Evolutionary conservation across 2,113 vertebrate species (phyloP), one percentile per base, ranked within the genome.

Genomic region (Paradoxurus hermaphroditus): DNA sequence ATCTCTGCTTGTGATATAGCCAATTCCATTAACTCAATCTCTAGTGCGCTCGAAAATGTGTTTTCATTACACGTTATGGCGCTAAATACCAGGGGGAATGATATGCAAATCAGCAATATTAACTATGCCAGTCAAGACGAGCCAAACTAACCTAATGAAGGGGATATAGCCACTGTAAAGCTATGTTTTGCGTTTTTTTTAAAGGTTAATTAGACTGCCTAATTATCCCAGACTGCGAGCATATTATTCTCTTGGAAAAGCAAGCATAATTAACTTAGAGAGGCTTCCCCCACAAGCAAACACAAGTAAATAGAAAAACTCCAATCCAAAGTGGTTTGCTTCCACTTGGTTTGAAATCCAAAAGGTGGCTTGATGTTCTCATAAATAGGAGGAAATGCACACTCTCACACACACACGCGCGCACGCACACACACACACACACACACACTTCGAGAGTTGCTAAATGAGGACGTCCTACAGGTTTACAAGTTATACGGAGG

Each of bases 101-200:
- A 97, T 97, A 99, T 98, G 98, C 97, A 99, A 98, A 99, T 98
- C 83, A 98, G 96, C 95, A 97, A 62, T 93, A 96, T 95, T 97
- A 98, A 98, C 98, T 75, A 86, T 92, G 91, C 92, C 97, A 96
- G 93, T 97, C 98, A 97, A 96, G 97, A 97, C 1, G 92, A 97
- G 96, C 97, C 98, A 97, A 97, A 96, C 36, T 94, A 96, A 98
- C 98, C 96, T 98, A 99, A 99, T 97, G 98, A 98, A 97, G 83
- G 46, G 92, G 59, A 97, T 98, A 97, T 0, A 97, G 96, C 86
- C 97, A 97, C 97, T 97, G 86, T 93, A 98, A 94, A 94, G 97
- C 95, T 97, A 97, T 81, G 34, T 97, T 97, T 95, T 95, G 83
- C 68, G 93, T 95, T 97, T 98, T 98, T 98, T 95, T 92, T 90